Evolutionary conservation across 2,888 invertebrate genomes (phyloP).

Genomic region (Archaeoteleia sp.): DNA sequence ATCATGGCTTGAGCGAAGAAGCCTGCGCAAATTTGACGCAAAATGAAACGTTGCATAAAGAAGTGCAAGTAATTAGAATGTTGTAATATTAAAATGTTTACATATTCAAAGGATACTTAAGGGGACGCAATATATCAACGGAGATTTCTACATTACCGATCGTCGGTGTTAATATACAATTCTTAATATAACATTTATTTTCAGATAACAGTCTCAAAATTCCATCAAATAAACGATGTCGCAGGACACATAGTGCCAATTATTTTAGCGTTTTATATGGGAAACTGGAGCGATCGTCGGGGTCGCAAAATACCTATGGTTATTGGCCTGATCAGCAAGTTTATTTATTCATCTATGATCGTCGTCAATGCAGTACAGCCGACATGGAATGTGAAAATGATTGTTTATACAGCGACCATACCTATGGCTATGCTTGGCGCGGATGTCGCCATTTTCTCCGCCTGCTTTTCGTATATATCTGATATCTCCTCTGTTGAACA

Average conservation of each 20-base stretch:
- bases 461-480: slow-evolving; percentile 87
- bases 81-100: no score
- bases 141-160: no score
- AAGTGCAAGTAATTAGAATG: slow-evolving; percentile 80
- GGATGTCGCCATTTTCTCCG: slow-evolving; percentile 87
- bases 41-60: slow-evolving; percentile 78
- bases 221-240: slow-evolving; percentile 87
- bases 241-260: slow-evolving; percentile 85
- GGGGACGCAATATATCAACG: no score
- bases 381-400: slow-evolving; percentile 84
- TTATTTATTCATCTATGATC: slow-evolving; percentile 85
- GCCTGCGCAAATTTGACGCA: slow-evolving; percentile 81
- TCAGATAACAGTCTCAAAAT: slow-evolving; percentile 83
- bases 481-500: slow-evolving; percentile 83
- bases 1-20: slow-evolving; percentile 81
- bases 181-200: neutral
- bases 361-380: slow-evolving; percentile 80
- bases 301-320: slow-evolving; percentile 85
- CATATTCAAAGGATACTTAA: no score
- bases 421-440: slow-evolving; percentile 87
- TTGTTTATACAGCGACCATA: slow-evolving; percentile 85
- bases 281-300: slow-evolving; percentile 87
- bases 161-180: no score
- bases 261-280: slow-evolving; percentile 85
- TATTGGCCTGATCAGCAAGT: slow-evolving; percentile 83